These are phyloP conservation scores for Prunella himalayana DNA, from an alignment of 2,113 vertebrate genomes.

Conservation along the genomic window DNA sequence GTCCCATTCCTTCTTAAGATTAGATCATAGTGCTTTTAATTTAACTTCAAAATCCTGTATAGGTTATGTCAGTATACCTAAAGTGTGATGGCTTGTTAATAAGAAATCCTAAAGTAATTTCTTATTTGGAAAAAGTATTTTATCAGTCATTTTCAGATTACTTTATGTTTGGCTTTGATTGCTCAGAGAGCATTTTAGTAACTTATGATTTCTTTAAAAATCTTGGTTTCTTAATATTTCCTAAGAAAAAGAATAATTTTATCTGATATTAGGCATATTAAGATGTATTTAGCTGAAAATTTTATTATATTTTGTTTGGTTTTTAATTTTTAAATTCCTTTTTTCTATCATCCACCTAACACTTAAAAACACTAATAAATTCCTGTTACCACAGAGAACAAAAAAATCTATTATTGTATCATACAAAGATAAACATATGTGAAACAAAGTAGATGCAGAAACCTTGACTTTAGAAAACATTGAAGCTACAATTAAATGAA, in stretches of 20 bases:
- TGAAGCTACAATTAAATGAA: not conserved
- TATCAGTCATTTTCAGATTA: not conserved
- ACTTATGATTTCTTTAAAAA: not conserved
- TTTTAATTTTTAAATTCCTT: not conserved
- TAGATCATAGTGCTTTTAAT: not conserved
- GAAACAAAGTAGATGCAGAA: not conserved
- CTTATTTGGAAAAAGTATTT: not conserved
- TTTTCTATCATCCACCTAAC: not conserved
- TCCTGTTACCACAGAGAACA: not conserved
- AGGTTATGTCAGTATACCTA: conserved; percentile 38
- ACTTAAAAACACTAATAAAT: not conserved
- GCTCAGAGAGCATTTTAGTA: not conserved
- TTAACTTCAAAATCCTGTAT: not conserved
- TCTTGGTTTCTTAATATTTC: not conserved
- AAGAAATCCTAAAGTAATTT: not conserved
- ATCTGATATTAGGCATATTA: not conserved
- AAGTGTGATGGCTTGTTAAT: not conserved
- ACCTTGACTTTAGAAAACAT: not conserved
- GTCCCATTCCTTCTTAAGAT: not conserved
- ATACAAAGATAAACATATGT: not conserved
- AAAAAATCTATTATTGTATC: not conserved
- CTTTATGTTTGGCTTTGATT: not conserved
- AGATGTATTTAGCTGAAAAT: not conserved
- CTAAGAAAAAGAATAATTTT: not conserved
- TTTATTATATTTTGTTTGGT: not conserved